Evolutionary conservation across 2,113 vertebrate species (phyloP).

Genomic region (Maccullochella peelii): DNA sequence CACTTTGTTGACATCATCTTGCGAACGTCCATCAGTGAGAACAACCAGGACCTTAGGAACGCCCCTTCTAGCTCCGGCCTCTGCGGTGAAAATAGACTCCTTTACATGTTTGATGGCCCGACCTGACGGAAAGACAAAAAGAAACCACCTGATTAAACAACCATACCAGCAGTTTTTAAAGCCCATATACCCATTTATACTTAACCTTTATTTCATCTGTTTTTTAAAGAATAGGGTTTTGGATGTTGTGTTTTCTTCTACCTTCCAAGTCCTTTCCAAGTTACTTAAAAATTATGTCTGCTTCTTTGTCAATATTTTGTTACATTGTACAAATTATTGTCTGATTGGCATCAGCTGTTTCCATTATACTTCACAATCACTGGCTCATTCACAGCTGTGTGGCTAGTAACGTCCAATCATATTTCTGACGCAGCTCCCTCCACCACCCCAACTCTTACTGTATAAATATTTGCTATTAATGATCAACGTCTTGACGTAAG

Average conservation of each 20-base stretch:
- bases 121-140: slow-evolving; percentile 86
- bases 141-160: not conserved
- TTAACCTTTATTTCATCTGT: not conserved
- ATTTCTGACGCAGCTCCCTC: too few species aligned
- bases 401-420: not conserved
- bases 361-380: not conserved
- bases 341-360: slow-evolving; percentile 9
- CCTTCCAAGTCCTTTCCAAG: too few species aligned
- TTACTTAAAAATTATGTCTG: not conserved
- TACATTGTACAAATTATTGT: not conserved
- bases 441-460: not conserved
- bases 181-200: not conserved
- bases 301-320: not conserved
- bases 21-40: slow-evolving; percentile 96
- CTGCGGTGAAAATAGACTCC: slow-evolving; percentile 89
- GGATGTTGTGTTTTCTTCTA: not conserved
- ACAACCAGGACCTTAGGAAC: slow-evolving; percentile 95
- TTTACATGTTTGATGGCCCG: slow-evolving; percentile 94
- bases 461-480: not conserved
- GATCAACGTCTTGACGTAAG: not conserved
- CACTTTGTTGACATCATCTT: slow-evolving; percentile 95
- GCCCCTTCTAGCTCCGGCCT: slow-evolving; percentile 90
- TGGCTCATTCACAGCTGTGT: not conserved
- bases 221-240: not conserved
- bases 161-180: not conserved